Percentiles rank a stretch among this genome's conserved stretches.
phyloP scores from a whole-genome alignment of 1,140 invertebrate species.

The Hycleus cichorii region DNA sequence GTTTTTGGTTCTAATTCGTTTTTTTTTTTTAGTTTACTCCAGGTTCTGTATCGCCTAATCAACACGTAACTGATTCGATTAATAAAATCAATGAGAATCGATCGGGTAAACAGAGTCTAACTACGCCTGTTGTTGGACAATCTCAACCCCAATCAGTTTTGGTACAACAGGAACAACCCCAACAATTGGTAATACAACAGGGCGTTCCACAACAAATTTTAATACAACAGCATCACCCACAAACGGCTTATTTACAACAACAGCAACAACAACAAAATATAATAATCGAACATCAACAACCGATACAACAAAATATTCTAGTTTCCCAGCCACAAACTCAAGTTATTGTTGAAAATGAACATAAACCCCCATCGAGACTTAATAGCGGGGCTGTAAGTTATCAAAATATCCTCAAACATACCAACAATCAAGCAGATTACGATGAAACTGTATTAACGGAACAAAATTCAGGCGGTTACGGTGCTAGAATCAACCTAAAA shows the following conservation, averaged over 20 bases:
- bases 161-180: slow-evolving; percentile 6
- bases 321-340: neutral
- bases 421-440: neutral
- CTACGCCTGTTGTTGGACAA: slow-evolving; percentile 1
- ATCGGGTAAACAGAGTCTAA: neutral
- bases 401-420: neutral
- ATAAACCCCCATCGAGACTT: neutral
- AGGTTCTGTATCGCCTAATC: neutral
- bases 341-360: neutral
- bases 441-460: too few species aligned
- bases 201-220: neutral
- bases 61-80: slow-evolving; percentile 7
- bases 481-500: slow-evolving; percentile 9
- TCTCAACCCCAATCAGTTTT: slow-evolving; percentile 2
- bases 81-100: neutral
- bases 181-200: slow-evolving; percentile 2
- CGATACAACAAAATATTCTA: neutral
- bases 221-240: neutral
- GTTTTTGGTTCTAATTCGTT: neutral
- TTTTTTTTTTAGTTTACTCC: slow-evolving; percentile 6
- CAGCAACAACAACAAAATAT: slow-evolving; percentile 1
- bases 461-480: slow-evolving; percentile 25
- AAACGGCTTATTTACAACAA: neutral
- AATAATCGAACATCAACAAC: neutral
- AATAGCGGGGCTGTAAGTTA: neutral